Conservation (phyloP, 2,113 vertebrate genomes). For the Phaetusa simplex region DNA sequence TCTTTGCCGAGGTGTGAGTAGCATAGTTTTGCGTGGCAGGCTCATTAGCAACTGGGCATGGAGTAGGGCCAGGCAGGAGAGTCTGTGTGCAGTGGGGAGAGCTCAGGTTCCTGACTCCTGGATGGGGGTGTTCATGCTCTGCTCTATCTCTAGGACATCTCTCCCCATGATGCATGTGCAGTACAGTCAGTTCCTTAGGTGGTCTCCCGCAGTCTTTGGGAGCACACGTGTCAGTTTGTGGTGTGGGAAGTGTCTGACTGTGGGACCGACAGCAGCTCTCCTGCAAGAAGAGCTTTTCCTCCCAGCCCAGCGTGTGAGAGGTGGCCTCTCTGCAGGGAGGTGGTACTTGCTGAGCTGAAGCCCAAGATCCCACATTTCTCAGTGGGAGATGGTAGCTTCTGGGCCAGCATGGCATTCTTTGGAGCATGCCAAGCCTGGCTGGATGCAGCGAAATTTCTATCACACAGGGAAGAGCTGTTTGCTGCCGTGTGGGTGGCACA, state of each 20-base stretch:
- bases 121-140: accelerated
- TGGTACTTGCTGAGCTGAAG: background rate
- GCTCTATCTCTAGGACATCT: accelerated
- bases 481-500: background rate
- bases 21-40: accelerated
- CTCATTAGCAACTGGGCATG: background rate
- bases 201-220: background rate
- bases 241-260: background rate
- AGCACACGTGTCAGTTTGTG: accelerated
- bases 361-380: too few species aligned
- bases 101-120: accelerated
- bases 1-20: accelerated
- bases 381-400: background rate
- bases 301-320: accelerated
- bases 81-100: accelerated
- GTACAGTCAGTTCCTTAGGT: accelerated
- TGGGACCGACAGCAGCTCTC: background rate
- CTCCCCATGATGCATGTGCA: accelerated
- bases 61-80: background rate
- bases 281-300: background rate
- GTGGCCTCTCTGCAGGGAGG: background rate
- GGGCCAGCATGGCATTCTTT: background rate
- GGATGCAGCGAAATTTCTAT: accelerated
- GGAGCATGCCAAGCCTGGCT: background rate
- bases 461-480: background rate